Base-by-base conservation (phyloP, 1,140 invertebrate genomes). In the Heliconius hermathena region DNA sequence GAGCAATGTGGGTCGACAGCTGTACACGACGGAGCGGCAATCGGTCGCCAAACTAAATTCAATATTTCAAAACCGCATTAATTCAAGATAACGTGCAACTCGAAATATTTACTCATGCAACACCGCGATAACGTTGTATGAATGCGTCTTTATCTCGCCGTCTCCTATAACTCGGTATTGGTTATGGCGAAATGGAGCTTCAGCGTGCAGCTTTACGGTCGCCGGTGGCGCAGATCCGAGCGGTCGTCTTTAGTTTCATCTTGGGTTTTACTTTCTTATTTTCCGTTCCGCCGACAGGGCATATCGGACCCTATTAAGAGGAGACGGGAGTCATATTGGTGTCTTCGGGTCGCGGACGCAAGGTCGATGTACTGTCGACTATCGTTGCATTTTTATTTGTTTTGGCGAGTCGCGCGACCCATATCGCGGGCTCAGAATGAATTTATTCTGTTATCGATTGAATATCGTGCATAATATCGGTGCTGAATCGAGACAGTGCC, bases 401-500 rank as follows among this genome's bases (percentile, higher is more conserved):
- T 94, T 94, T 90, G 89, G 91, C 87, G 89, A 91, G 87, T 90
- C 89, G 89, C 87, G 84, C 92, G 92, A 93, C 93, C 93, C 89
- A 94, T 87, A 93, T 94, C 90, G 88, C 84, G 86, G 84, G 83
- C 85, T 82, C 84, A 78, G 91, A 93, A 93, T 93, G 93, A 93
- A 94, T 93, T 94, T 94, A 94, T 93, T 92, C 91, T 87, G 87
- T 83, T 91, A 94, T 94, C 92, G 92, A 94, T 94, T 91, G 81
- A 85, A 82, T 87, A 89, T 91, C 90, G 91, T 91, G 91, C 91
- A 90, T 92, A 90, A 92, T 92, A 90, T 90, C 84, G 85, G 83
- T 88, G 86, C 81, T 87, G 83, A 86, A 88, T 83, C 83, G 82
- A 83, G 80, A 81, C 60, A 52, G 73, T 66, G 33, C 77, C 76